Conservation (phyloP, 2,113 vertebrate species). For the Xenus cinereus region DNA sequence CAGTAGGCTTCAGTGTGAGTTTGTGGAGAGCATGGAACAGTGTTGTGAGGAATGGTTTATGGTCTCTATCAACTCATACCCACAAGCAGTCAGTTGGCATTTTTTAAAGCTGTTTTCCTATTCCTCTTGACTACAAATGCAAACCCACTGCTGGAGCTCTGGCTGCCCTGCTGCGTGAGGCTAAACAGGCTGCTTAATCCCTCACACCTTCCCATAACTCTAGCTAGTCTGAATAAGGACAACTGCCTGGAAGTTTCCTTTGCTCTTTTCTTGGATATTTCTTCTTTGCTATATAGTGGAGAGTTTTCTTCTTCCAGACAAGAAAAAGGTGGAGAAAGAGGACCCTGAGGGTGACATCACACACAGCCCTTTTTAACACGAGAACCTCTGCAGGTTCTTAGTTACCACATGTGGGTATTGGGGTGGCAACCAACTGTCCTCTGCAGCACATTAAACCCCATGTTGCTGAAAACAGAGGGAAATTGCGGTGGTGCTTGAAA, state of each 20-base stretch:
- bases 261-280: neutral
- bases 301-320: neutral
- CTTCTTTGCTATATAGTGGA: neutral
- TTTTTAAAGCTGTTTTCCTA: slow-evolving; percentile 31
- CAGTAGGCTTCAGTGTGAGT: neutral
- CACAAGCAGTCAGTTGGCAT: neutral
- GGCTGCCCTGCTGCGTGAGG: neutral
- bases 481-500: neutral
- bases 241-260: neutral
- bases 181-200: neutral
- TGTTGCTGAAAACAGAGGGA: neutral
- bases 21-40: neutral
- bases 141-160: neutral
- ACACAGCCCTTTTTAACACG: neutral
- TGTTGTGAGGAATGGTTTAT: neutral
- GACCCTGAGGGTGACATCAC: neutral
- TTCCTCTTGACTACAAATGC: slow-evolving; percentile 11
- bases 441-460: neutral
- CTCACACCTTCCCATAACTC: neutral
- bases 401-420: neutral
- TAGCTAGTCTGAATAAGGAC: neutral
- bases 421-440: neutral
- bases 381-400: neutral
- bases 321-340: neutral
- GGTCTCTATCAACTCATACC: neutral